A percentile compares a stretch with the other conserved stretches of the same genome.
Evolutionary conservation across 2,113 vertebrate genomes (phyloP).

Genomic region (Psittacus erithacus): DNA sequence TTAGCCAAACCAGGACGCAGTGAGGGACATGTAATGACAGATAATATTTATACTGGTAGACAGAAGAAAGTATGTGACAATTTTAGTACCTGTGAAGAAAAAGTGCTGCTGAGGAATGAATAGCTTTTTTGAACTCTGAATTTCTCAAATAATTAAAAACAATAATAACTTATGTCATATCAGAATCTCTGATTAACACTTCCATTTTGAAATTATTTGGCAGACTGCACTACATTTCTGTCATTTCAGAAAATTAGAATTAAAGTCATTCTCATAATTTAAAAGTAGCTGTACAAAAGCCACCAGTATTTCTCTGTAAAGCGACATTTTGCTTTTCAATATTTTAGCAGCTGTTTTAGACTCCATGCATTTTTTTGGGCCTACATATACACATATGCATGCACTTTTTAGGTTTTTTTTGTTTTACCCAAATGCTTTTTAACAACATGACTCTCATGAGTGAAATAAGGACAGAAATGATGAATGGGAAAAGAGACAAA

Average conservation of each 20-base stretch:
- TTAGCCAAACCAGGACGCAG: not conserved
- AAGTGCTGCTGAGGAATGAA: not conserved
- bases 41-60: not conserved
- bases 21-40: not conserved
- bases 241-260: conserved; percentile 19
- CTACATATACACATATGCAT: not conserved
- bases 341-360: not conserved
- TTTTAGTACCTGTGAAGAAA: not conserved
- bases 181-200: not conserved
- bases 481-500: not conserved
- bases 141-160: not conserved
- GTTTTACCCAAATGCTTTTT: not conserved
- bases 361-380: not conserved
- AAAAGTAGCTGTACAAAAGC: not conserved
- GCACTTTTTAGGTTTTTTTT: not conserved
- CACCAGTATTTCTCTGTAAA: not conserved
- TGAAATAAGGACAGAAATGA: not conserved
- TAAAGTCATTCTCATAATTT: not conserved
- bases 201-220: not conserved
- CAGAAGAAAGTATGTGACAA: not conserved
- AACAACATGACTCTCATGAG: not conserved
- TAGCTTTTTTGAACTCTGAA: not conserved
- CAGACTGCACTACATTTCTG: not conserved
- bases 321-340: not conserved
- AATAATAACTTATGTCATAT: not conserved